phyloP scores from a whole-genome alignment of 1,140 invertebrate species.

The Macrosteles quadrilineatus region DNA sequence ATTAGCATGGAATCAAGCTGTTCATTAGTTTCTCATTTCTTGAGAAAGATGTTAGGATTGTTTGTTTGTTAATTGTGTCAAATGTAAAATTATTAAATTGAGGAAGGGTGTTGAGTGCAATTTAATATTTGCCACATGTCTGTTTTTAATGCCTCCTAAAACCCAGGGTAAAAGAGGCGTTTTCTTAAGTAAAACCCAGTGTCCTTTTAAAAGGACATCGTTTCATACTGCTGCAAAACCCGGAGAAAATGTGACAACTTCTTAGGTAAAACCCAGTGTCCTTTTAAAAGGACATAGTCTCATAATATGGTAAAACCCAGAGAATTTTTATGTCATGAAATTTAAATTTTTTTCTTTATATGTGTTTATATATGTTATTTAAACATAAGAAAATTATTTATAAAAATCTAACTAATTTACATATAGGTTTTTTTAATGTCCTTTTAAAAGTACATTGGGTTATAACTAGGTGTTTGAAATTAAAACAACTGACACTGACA shows the following conservation, averaged over 20 bases:
- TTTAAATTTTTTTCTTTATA: not conserved
- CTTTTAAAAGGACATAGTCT: not conserved
- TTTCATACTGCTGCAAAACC: not conserved
- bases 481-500: not conserved
- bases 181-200: not conserved
- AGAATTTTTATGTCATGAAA: not conserved
- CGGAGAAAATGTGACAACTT: not conserved
- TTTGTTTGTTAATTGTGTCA: no score
- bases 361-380: not conserved
- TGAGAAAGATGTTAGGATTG: no score
- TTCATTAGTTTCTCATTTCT: no score
- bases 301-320: not conserved
- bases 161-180: not conserved
- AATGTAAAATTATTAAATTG: no score
- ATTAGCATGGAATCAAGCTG: no score
- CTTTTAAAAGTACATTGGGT: slow-evolving; percentile 18
- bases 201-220: not conserved
- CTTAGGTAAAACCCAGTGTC: not conserved
- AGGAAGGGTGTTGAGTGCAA: no score
- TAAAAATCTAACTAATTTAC: not conserved
- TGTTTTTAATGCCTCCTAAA: no score
- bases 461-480: not conserved
- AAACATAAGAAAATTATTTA: not conserved
- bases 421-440: not conserved
- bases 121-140: no score